A percentile compares a stretch with the other conserved stretches of the same genome.
Evolutionary conservation across 2,797 vertebrate genomes (phyloP).

Genomic region (Carcharodon carcharias): DNA sequence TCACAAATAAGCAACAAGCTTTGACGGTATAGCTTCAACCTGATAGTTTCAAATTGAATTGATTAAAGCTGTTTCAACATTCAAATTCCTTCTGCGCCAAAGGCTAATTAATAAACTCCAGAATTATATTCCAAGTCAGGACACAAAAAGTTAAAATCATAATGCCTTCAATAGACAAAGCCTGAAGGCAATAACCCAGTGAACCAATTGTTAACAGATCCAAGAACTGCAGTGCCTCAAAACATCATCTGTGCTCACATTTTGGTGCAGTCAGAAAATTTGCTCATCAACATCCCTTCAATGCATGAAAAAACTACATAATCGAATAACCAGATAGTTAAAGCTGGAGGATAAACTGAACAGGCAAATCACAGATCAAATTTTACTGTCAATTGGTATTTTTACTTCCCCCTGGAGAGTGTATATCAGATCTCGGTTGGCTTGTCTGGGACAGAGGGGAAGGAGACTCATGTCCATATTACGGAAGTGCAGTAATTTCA

Average conservation of each 20-base stretch:
- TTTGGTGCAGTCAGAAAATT: background rate
- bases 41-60: background rate
- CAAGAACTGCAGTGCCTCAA: background rate
- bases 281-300: too few relatives aligned
- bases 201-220: background rate
- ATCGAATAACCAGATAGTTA: background rate
- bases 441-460: background rate
- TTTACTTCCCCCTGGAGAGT: background rate
- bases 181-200: background rate
- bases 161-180: background rate
- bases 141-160: background rate
- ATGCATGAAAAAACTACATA: background rate
- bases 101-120: background rate
- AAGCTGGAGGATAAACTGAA: background rate
- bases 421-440: background rate
- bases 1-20: background rate
- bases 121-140: background rate
- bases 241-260: background rate
- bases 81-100: background rate
- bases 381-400: background rate
- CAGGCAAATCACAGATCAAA: background rate
- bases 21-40: background rate
- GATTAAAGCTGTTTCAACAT: background rate
- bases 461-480: background rate
- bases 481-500: background rate